These are phyloP conservation scores for Chiloscyllium plagiosum DNA, from an alignment of 2,113 vertebrate species.

Conservation along the genomic window DNA sequence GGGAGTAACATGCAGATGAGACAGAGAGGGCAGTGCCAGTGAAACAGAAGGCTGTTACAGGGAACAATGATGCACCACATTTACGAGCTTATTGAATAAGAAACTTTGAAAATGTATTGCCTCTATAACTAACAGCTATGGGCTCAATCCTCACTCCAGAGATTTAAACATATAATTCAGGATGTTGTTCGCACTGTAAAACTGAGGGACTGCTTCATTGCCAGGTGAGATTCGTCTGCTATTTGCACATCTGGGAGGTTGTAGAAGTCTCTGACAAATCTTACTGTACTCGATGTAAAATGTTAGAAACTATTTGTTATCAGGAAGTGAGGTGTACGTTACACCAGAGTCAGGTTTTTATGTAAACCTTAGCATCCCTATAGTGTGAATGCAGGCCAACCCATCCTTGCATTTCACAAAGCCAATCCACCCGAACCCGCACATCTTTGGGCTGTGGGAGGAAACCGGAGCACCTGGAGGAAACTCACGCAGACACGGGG, in stretches of 20 bases:
- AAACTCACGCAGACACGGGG: too few relatives aligned
- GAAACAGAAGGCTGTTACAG: neutral
- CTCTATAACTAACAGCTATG: neutral
- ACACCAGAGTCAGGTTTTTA: too few relatives aligned
- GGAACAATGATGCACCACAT: too few relatives aligned
- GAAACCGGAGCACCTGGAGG: too few relatives aligned
- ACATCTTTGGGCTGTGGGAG: too few relatives aligned
- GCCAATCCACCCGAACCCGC: too few relatives aligned
- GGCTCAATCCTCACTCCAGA: neutral
- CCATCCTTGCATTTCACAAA: too few relatives aligned
- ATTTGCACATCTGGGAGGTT: neutral
- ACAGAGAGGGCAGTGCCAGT: neutral
- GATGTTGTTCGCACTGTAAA: neutral
- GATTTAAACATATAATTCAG: neutral
- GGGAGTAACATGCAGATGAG: neutral
- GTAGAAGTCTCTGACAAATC: too few relatives aligned
- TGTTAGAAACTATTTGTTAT: too few relatives aligned
- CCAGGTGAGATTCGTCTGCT: neutral
- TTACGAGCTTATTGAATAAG: neutral
- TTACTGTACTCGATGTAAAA: too few relatives aligned
- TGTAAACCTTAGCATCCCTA: neutral
- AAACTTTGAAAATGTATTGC: neutral
- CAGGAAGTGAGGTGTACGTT: too few relatives aligned
- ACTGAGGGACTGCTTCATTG: neutral
- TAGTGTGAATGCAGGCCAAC: too few relatives aligned